Conservation (phyloP, 2,888 invertebrate genomes). For the Yponomeuta cagnagella region DNA sequence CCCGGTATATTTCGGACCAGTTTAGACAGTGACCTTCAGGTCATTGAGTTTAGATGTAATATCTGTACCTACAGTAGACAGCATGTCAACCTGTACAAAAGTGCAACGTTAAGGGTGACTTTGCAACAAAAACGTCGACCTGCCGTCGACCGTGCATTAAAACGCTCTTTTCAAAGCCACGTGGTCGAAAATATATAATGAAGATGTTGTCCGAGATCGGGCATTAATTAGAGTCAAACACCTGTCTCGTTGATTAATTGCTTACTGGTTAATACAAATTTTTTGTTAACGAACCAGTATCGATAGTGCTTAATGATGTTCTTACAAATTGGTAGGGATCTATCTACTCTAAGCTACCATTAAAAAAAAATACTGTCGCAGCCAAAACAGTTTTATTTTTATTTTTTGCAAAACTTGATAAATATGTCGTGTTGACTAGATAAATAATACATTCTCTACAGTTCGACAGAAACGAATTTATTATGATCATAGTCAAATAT, state of each 20-base stretch:
- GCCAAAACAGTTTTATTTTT: not conserved
- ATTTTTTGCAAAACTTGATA: too few relatives aligned
- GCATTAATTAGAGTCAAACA: not conserved
- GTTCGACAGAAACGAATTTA: not conserved
- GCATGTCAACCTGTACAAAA: too few relatives aligned
- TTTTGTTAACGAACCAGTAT: not conserved
- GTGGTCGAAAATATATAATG: not conserved
- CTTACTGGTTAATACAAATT: not conserved
- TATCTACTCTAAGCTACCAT: too few relatives aligned
- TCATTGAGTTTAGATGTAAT: too few relatives aligned
- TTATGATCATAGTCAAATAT: not conserved
- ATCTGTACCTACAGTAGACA: too few relatives aligned
- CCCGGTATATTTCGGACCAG: too few relatives aligned
- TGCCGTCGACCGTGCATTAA: too few relatives aligned
- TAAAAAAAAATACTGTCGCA: too few relatives aligned
- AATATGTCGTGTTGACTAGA: not conserved
- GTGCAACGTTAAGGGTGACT: too few relatives aligned
- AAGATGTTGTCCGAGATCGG: not conserved
- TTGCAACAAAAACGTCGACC: too few relatives aligned
- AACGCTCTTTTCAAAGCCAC: not conserved
- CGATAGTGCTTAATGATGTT: not conserved
- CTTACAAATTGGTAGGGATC: not conserved
- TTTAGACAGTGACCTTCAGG: too few relatives aligned
- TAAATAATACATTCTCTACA: not conserved
- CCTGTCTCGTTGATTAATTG: not conserved